Evolutionary conservation across 2,888 invertebrate genomes (phyloP).

Genomic region (Philaethria dido): DNA sequence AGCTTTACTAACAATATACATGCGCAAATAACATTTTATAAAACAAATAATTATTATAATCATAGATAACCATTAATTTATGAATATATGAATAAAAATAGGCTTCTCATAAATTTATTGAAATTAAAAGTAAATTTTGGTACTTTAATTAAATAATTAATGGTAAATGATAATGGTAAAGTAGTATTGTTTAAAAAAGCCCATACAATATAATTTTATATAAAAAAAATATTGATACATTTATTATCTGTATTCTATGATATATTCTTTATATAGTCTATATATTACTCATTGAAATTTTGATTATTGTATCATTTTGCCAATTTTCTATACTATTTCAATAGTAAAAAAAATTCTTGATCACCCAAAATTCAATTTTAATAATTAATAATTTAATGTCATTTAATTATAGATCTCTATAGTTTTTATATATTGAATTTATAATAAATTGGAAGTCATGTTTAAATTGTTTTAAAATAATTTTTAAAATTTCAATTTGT

Average conservation of each 20-base stretch:
- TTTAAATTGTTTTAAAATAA: too few species aligned
- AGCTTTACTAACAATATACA: constrained; percentile 41
- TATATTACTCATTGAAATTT: neutral
- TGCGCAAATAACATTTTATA: constrained; percentile 30
- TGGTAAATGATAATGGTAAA: neutral
- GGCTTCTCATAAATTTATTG: neutral
- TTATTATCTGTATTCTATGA: neutral
- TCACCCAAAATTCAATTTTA: too few species aligned
- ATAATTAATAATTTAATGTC: too few species aligned
- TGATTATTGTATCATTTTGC: neutral
- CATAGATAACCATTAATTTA: too few species aligned
- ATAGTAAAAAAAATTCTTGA: too few species aligned
- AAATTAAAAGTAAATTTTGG: neutral
- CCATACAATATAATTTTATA: neutral
- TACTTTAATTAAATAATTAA: neutral
- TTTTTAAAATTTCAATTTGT: too few species aligned
- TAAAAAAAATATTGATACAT: neutral
- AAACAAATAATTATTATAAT: too few species aligned
- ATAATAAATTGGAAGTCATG: too few species aligned
- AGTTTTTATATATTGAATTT: too few species aligned
- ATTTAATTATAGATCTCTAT: too few species aligned
- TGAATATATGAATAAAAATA: too few species aligned
- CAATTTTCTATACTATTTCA: too few species aligned
- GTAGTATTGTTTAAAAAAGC: neutral
- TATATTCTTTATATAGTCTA: neutral